Evolutionary conservation across 2,113 vertebrate species (phyloP).

Genomic region (Ploceus nigricollis): DNA sequence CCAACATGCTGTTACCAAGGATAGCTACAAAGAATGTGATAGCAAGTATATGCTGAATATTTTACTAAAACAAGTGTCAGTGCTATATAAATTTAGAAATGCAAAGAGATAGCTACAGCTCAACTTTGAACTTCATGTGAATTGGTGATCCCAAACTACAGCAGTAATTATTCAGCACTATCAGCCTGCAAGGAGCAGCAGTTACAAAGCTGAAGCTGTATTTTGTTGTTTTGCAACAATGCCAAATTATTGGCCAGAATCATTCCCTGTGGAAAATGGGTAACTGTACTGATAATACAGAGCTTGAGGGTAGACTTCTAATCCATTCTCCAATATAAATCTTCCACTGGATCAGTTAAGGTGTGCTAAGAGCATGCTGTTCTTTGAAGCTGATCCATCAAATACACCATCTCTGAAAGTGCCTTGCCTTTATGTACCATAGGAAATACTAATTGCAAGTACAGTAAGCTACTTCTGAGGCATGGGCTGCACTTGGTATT

Average conservation of each 20-base stretch:
- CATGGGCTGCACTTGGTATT: not conserved
- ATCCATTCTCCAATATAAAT: not conserved
- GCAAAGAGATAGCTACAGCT: not conserved
- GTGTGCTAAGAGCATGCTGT: not conserved
- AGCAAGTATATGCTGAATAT: not conserved
- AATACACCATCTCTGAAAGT: not conserved
- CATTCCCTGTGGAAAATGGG: not conserved
- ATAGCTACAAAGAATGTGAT: not conserved
- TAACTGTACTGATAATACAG: not conserved
- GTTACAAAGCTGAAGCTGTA: not conserved
- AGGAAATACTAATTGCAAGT: not conserved
- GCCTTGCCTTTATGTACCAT: not conserved
- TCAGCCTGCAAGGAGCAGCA: not conserved
- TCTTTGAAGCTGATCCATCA: not conserved
- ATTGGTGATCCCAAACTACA: not conserved
- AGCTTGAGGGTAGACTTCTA: not conserved
- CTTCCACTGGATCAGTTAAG: not conserved
- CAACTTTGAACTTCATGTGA: not conserved
- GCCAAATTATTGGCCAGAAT: not conserved
- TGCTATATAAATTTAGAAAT: not conserved
- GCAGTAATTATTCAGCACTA: not conserved
- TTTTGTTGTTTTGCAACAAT: not conserved
- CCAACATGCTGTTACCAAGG: not conserved
- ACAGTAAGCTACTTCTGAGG: not conserved
- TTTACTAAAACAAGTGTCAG: conserved; percentile 10